These are phyloP conservation scores for Poeciliopsis occidentalis DNA, from an alignment of 2,113 vertebrate genomes.

Conservation along the genomic window DNA sequence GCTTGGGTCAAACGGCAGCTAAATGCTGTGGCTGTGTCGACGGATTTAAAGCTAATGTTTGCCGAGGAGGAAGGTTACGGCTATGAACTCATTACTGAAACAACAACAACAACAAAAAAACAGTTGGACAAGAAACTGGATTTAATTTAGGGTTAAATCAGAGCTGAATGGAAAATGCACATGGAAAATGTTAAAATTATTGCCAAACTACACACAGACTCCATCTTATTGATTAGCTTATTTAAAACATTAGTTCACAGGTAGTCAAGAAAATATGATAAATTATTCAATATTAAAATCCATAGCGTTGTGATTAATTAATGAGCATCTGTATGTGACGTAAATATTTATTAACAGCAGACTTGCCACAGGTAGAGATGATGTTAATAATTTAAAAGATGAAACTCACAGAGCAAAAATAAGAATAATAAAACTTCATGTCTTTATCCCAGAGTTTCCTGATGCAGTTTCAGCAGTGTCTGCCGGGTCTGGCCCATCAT, in stretches of 20 bases:
- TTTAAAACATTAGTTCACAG: conserved; percentile 31
- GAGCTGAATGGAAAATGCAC: background rate
- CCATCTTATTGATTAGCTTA: conserved; percentile 35
- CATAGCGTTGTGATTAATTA: conserved; percentile 52
- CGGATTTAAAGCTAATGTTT: conserved; percentile 63
- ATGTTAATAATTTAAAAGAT: conserved; percentile 64
- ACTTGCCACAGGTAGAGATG: conserved; percentile 44
- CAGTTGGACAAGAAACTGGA: background rate
- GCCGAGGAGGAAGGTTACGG: conserved; percentile 62
- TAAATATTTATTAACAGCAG: conserved; percentile 35
- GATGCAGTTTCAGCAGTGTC: conserved; percentile 58
- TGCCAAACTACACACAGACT: background rate
- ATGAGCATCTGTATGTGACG: conserved; percentile 48
- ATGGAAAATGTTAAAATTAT: background rate
- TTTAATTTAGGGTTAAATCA: background rate
- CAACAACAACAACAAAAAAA: background rate
- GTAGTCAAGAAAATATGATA: conserved; percentile 39
- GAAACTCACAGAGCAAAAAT: conserved; percentile 45
- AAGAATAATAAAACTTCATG: conserved; percentile 53
- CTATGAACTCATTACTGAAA: conserved; percentile 41
- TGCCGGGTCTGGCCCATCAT: conserved; percentile 33
- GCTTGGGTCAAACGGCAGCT: conserved; percentile 57
- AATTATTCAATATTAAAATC: conserved; percentile 59
- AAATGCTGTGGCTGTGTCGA: conserved; percentile 56
- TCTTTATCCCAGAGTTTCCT: conserved; percentile 39